Base-by-base conservation (phyloP, 2,888 invertebrate genomes). In the Apotomis capreana region DNA sequence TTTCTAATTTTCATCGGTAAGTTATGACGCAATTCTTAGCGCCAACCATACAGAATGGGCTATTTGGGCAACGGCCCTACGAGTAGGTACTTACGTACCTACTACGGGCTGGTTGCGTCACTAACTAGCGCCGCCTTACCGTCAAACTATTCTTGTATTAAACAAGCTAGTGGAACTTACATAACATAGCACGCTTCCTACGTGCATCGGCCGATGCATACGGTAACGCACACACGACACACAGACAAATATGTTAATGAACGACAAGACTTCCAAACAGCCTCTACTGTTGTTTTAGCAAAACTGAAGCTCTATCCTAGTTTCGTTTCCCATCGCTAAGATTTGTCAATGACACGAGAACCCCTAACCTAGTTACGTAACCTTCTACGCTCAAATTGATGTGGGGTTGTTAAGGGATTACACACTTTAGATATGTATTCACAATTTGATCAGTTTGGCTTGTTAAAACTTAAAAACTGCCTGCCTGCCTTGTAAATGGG, bases 1-100 rank as follows among this genome's bases (percentile, higher is more conserved):
- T 89, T 89, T 89, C 89, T 89, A 89, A 88, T 87, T 88, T 89
- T 86, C 85, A 87, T 84, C 77, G 81, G 81, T 84, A 69, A 68
- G 79, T 76, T 78, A 77, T 87, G 86, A 87, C 81, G 88, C 84
- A 87, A 87, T 79, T 78, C 76, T 76, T 77, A 80, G 78, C 80
- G 81, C 82, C 82, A 79, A 81, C 68, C 72, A 68, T 72, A 63
- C 57, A 68, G 68, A 72, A 84, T 84, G 83, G 79, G 83, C 83
- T 81, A 82, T 86, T 85, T 87, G 81, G 81, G 79, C 79, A 80
- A 76, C 78, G 78, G 80, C 78, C 78, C 77, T 78, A 77, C 82
- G 79, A 81, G 72, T n/a, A n/a, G n/a, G n/a, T 59, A 63, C 68
- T 52, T 68, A 72, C 58, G 15, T 36, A 69, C 49, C 49, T 49